These are phyloP conservation scores for Tachina grossa DNA, from an alignment of 2,888 invertebrate species.

Conservation along the genomic window DNA sequence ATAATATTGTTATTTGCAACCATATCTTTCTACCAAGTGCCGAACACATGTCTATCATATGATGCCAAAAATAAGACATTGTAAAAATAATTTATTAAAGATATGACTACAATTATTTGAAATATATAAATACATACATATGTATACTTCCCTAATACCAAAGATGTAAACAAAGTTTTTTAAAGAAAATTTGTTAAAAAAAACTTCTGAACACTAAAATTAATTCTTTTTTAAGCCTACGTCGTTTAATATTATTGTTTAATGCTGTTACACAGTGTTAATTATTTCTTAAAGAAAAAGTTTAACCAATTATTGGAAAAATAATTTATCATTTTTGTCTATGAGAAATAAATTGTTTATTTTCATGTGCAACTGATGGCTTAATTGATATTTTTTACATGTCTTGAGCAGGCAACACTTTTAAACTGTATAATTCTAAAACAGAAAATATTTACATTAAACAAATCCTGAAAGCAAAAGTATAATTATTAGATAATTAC, in stretches of 20 bases:
- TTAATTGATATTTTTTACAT: slow-evolving; percentile 14
- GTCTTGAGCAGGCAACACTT: background rate
- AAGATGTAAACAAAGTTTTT: too few relatives aligned
- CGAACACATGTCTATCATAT: too few relatives aligned
- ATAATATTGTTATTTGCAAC: too few relatives aligned
- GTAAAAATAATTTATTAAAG: too few relatives aligned
- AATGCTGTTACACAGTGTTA: background rate
- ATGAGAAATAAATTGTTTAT: background rate
- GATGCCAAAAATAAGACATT: too few relatives aligned
- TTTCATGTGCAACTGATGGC: slow-evolving; percentile 7
- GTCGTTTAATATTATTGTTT: background rate
- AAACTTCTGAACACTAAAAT: too few relatives aligned
- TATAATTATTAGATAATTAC: background rate
- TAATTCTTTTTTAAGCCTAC: too few relatives aligned
- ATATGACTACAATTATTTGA: too few relatives aligned
- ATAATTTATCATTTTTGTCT: background rate
- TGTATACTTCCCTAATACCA: too few relatives aligned
- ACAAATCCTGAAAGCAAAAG: background rate
- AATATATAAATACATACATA: too few relatives aligned
- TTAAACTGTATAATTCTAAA: background rate
- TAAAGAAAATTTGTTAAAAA: too few relatives aligned
- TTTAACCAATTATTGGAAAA: background rate
- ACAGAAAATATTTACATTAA: slow-evolving; percentile 3
- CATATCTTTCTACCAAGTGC: too few relatives aligned
- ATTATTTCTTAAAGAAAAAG: background rate